phyloP scores from a whole-genome alignment of 1,140 invertebrate species.

The Coenobita brevimanus region DNA sequence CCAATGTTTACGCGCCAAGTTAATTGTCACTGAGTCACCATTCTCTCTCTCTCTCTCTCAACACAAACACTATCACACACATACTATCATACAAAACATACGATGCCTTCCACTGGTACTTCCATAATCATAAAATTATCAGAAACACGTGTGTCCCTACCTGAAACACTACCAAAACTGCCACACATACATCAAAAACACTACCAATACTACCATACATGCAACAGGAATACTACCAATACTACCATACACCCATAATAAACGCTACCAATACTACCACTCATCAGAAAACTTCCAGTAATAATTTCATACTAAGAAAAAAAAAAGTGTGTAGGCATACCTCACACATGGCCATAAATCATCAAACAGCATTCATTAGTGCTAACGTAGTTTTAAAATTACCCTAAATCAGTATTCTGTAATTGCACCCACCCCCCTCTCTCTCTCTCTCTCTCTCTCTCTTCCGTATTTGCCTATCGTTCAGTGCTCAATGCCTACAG shows the following conservation, averaged over 20 bases:
- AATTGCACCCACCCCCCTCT: neutral
- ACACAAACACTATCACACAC: neutral
- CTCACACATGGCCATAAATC: too few relatives aligned
- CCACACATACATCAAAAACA: neutral
- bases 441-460: neutral
- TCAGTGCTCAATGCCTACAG: neutral
- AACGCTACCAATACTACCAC: too few relatives aligned
- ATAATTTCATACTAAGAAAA: too few relatives aligned
- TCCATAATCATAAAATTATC: too few relatives aligned
- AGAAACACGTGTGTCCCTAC: too few relatives aligned
- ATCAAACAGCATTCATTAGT: too few relatives aligned
- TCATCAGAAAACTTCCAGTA: too few relatives aligned
- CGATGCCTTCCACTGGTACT: too few relatives aligned
- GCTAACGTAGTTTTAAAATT: too few relatives aligned
- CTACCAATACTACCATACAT: neutral
- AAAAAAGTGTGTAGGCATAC: too few relatives aligned
- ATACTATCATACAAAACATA: neutral
- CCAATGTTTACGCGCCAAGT: neutral
- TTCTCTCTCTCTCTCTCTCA: constrained; percentile 16
- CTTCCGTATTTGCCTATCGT: neutral
- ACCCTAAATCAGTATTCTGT: neutral
- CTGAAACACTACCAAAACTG: neutral
- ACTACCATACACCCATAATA: too few relatives aligned
- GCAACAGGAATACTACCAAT: too few relatives aligned
- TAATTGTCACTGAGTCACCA: neutral